Conservation (phyloP, 2,113 vertebrate species). For the Rhinopomastus cyanomelas region DNA sequence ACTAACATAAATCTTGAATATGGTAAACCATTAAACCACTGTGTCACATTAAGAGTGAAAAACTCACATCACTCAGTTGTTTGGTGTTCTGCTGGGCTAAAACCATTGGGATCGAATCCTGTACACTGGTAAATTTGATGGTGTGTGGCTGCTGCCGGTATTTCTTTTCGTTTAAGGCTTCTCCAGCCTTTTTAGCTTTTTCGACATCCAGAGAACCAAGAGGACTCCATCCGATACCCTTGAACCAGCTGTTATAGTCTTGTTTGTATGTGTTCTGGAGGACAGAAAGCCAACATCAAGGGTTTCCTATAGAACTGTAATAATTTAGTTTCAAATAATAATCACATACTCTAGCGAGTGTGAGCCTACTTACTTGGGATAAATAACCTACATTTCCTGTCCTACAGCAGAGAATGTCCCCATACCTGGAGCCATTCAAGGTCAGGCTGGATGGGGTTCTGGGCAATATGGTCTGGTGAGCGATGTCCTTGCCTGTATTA, state of each 20-base stretch:
- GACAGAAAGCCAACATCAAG: background rate
- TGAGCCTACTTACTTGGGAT: background rate
- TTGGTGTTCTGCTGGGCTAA: conserved; percentile 79
- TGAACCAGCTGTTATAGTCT: conserved; percentile 79
- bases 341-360: background rate
- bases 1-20: background rate
- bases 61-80: conserved; percentile 77
- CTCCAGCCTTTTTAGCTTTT: conserved; percentile 77
- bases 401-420: too few species aligned
- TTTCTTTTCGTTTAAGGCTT: conserved; percentile 75
- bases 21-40: background rate
- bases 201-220: conserved; percentile 78
- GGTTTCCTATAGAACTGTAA: background rate
- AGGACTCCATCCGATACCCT: conserved; percentile 79
- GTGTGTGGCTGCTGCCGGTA: conserved; percentile 79
- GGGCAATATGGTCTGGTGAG: too few species aligned
- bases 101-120: conserved; percentile 77
- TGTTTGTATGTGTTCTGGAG: conserved; percentile 77
- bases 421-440: too few species aligned
- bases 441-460: too few species aligned
- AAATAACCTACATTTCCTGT: background rate
- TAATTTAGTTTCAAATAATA: background rate
- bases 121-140: conserved; percentile 77
- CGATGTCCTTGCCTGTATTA: too few species aligned
- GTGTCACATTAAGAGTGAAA: background rate